phyloP scores from a whole-genome alignment of 2,113 vertebrate genomes.

The Tympanuchus pallidicinctus region DNA sequence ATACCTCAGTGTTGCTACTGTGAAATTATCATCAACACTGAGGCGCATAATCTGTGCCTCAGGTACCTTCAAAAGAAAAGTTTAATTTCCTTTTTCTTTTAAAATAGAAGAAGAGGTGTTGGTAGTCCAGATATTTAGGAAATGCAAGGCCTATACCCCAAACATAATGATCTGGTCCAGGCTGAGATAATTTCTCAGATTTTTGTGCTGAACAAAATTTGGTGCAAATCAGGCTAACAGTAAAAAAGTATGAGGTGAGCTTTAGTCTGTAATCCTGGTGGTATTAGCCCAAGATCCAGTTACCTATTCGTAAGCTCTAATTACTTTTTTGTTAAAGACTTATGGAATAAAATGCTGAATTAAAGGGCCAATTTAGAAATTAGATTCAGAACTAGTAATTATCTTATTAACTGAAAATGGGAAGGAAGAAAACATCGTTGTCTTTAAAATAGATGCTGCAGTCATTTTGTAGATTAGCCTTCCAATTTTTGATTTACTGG shows the following conservation, averaged over 20 bases:
- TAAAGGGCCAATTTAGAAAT: neutral
- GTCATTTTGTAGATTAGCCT: accelerated
- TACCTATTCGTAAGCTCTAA: neutral
- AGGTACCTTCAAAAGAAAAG: neutral
- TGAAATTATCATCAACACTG: neutral
- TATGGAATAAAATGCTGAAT: neutral
- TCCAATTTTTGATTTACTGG: neutral
- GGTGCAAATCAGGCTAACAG: neutral
- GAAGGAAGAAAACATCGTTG: neutral
- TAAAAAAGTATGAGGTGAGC: neutral
- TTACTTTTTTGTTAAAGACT: neutral
- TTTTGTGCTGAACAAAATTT: neutral
- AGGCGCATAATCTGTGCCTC: neutral
- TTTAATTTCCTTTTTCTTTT: neutral
- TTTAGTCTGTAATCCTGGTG: neutral
- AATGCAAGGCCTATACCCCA: neutral
- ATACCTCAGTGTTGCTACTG: neutral
- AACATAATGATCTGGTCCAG: neutral
- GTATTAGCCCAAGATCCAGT: neutral
- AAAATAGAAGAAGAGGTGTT: neutral
- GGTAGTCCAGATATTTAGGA: neutral
- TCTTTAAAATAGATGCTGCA: neutral
- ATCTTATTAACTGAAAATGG: neutral
- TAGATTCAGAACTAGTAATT: neutral
- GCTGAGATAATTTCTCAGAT: neutral